A percentile compares a stretch with the other conserved stretches of the same genome.
phyloP scores from a whole-genome alignment of 2,797 vertebrate genomes.

The Manis pentadactyla region DNA sequence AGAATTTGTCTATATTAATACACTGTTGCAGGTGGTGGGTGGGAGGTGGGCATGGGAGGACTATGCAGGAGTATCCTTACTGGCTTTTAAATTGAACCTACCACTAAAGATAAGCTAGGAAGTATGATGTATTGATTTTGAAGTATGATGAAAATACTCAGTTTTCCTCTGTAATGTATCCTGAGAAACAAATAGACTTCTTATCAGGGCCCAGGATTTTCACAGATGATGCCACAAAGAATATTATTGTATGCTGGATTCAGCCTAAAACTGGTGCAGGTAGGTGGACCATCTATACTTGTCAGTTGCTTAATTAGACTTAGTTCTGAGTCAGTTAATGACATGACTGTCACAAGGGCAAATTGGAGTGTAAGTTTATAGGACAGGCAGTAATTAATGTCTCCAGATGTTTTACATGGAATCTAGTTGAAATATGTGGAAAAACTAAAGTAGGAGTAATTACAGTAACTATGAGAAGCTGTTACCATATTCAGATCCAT shows the following conservation, averaged over 20 bases:
- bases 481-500: conserved; percentile 66
- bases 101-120: background rate
- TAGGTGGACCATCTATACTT: conserved; percentile 74
- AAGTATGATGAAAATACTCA: background rate
- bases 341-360: conserved; percentile 73
- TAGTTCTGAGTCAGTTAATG: conserved; percentile 83
- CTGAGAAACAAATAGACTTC: background rate
- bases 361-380: conserved; percentile 76
- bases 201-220: conserved; percentile 45
- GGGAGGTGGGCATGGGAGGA: background rate
- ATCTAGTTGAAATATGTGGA: conserved; percentile 68
- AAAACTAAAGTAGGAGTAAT: conserved; percentile 83
- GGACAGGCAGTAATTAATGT: conserved; percentile 83
- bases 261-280: background rate
- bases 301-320: conserved; percentile 78
- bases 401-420: conserved; percentile 80
- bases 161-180: background rate
- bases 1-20: background rate
- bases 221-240: background rate
- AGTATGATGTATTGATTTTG: background rate
- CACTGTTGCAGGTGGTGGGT: background rate
- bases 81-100: background rate
- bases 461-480: conserved; percentile 58
- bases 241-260: conserved; percentile 18
- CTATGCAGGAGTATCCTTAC: background rate